These are phyloP conservation scores for Diuraphis noxia DNA, from an alignment of 1,140 invertebrate species.

Conservation along the genomic window DNA sequence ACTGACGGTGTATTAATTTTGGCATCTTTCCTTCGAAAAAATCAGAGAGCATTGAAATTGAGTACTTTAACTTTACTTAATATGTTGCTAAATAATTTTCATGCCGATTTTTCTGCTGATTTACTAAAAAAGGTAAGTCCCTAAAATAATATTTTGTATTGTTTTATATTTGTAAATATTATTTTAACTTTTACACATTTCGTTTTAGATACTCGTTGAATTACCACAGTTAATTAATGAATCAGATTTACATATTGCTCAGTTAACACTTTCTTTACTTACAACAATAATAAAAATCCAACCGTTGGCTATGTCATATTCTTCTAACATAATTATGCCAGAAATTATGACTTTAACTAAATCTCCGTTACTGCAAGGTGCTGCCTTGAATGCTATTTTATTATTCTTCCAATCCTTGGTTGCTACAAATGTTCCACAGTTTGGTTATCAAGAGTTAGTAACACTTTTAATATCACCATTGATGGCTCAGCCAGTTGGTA, in stretches of 20 bases:
- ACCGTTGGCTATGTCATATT: constrained; percentile 70
- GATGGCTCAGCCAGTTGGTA: constrained; percentile 51
- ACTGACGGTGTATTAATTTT: constrained; percentile 87
- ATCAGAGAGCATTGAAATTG: constrained; percentile 92
- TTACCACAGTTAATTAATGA: constrained; percentile 89
- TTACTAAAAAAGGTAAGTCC: constrained; percentile 71
- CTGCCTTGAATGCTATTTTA: constrained; percentile 40
- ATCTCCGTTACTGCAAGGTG: constrained; percentile 83
- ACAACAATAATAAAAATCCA: constrained; percentile 75
- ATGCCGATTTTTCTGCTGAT: constrained; percentile 65
- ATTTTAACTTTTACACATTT: constrained; percentile 31
- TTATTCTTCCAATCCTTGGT: constrained; percentile 89
- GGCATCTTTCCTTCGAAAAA: constrained; percentile 93
- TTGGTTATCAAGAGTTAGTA: constrained; percentile 80
- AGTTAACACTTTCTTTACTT: constrained; percentile 79
- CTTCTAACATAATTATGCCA: constrained; percentile 73
- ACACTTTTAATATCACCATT: constrained; percentile 72
- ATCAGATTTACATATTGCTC: constrained; percentile 93
- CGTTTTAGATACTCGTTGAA: constrained; percentile 71
- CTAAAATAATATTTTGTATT: not conserved
- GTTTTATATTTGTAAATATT: not conserved
- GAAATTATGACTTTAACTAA: constrained; percentile 85
- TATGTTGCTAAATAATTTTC: constrained; percentile 80
- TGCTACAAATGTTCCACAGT: constrained; percentile 74
- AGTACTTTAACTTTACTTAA: constrained; percentile 88